Conservation (phyloP, 2,113 vertebrate species). For the Percopsis transmontana region DNA sequence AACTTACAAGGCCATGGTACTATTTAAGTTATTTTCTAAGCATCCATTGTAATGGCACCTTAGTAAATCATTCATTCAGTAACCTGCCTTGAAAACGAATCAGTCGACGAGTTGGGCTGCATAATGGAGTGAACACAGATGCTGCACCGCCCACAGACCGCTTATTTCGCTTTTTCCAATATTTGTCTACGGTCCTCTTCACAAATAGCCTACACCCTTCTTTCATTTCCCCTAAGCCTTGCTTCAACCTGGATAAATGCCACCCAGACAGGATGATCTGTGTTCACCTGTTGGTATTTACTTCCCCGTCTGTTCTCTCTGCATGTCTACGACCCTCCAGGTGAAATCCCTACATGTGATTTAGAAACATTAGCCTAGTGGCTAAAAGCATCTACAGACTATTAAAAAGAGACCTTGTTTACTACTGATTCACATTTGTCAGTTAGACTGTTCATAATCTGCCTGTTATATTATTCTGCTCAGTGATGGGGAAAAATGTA, state of each 20-base stretch:
- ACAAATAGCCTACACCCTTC: conserved; percentile 39
- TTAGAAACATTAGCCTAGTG: no score
- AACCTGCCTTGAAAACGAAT: conserved; percentile 3
- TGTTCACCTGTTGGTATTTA: conserved; percentile 67
- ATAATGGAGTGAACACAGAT: conserved; percentile 38
- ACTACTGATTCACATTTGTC: conserved; percentile 11
- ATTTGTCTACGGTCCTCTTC: conserved; percentile 52
- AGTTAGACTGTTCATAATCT: background rate
- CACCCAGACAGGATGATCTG: conserved; percentile 48
- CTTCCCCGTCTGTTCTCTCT: conserved; percentile 41
- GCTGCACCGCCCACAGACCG: conserved; percentile 44
- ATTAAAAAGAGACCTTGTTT: background rate
- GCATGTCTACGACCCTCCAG: conserved; percentile 15
- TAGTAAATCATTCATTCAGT: conserved; percentile 3
- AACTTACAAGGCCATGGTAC: no score
- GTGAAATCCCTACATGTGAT: conserved; percentile 18
- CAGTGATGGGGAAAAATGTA: conserved; percentile 16
- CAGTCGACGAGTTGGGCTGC: conserved; percentile 16
- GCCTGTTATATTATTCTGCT: conserved; percentile 19
- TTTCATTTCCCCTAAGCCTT: conserved; percentile 38
- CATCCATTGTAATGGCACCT: background rate
- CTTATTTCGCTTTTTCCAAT: conserved; percentile 52
- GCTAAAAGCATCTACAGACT: background rate
- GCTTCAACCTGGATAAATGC: conserved; percentile 64
- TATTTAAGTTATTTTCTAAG: no score